A percentile compares a stretch with the other conserved stretches of the same genome.
phyloP scores from a whole-genome alignment of 2,113 vertebrate genomes.

The Gallinago undulata region DNA sequence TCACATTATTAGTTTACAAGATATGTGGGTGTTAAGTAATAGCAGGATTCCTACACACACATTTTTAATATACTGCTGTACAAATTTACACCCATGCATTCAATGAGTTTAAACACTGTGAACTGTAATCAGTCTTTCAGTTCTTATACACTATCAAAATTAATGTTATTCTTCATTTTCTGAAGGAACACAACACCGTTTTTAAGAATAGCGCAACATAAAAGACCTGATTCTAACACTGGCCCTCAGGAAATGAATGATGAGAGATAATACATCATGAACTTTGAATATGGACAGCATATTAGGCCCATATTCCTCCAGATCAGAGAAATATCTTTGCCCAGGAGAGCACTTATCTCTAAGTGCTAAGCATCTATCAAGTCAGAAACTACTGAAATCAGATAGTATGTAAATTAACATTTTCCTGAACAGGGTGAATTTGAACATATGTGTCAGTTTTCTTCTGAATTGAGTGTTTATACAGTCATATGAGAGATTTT shows the following conservation, averaged over 20 bases:
- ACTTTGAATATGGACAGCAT: neutral
- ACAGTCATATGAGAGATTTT: neutral
- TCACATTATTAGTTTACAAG: constrained; percentile 46
- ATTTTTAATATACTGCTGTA: constrained; percentile 20
- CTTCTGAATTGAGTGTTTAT: neutral
- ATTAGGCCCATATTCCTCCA: neutral
- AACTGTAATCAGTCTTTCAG: neutral
- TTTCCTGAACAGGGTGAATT: neutral
- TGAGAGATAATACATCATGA: neutral
- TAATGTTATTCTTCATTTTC: neutral
- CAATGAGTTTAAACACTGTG: neutral
- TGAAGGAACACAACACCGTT: neutral
- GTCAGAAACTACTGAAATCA: neutral
- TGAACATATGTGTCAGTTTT: neutral
- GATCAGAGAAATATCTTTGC: neutral
- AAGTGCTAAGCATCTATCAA: neutral
- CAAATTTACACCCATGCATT: constrained; percentile 19
- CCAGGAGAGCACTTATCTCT: neutral
- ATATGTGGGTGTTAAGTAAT: constrained; percentile 37
- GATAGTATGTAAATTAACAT: neutral
- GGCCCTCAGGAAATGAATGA: neutral
- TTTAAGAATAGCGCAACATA: neutral
- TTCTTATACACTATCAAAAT: neutral
- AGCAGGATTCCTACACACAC: constrained; percentile 3
- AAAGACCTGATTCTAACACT: neutral